Conservation (phyloP, 2,888 invertebrate species). For the Drosophila ezoana region DNA sequence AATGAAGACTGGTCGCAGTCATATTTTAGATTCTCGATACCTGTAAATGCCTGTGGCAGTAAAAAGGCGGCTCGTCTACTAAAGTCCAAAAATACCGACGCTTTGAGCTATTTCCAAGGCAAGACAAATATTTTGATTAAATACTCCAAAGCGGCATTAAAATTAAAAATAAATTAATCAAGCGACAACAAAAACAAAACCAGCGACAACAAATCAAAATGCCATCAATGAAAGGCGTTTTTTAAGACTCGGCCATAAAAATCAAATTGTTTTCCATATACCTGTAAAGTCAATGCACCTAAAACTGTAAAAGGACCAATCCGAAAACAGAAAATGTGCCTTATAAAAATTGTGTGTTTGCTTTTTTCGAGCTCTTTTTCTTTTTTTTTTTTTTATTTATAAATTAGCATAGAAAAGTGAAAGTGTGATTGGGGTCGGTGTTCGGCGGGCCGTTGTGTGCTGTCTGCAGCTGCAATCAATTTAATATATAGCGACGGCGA, state of each 20-base stretch:
- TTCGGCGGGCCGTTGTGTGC: conserved; percentile 36
- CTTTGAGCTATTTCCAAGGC: conserved; percentile 52
- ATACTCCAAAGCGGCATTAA: conserved; percentile 48
- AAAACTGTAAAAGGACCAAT: conserved; percentile 58
- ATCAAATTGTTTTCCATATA: conserved; percentile 45
- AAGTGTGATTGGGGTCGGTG: conserved; percentile 59
- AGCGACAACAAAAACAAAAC: conserved; percentile 13
- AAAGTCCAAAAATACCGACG: conserved; percentile 47
- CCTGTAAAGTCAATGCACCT: conserved; percentile 50
- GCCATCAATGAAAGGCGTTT: conserved; percentile 30
- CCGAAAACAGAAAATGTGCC: conserved; percentile 47
- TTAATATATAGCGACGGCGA: conserved; percentile 62
- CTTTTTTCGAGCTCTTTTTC: conserved; percentile 15
- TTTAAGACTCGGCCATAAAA: conserved; percentile 49
- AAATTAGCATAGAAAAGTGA: conserved; percentile 75
- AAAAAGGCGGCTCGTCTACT: conserved; percentile 17
- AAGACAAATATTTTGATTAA: conserved; percentile 66
- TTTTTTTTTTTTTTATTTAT: conserved; percentile 32
- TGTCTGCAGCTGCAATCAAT: conserved; percentile 71
- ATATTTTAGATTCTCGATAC: conserved; percentile 24
- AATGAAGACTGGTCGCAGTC: conserved; percentile 35
- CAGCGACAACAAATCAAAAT: conserved; percentile 27
- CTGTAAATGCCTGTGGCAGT: conserved; percentile 1
- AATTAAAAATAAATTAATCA: conserved; percentile 70
- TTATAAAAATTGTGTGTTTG: conserved; percentile 25